A percentile compares a stretch with the other conserved stretches of the same genome.
Evolutionary conservation across 2,888 invertebrate genomes (phyloP).

Genomic region (Alviniconcha strummeri): DNA sequence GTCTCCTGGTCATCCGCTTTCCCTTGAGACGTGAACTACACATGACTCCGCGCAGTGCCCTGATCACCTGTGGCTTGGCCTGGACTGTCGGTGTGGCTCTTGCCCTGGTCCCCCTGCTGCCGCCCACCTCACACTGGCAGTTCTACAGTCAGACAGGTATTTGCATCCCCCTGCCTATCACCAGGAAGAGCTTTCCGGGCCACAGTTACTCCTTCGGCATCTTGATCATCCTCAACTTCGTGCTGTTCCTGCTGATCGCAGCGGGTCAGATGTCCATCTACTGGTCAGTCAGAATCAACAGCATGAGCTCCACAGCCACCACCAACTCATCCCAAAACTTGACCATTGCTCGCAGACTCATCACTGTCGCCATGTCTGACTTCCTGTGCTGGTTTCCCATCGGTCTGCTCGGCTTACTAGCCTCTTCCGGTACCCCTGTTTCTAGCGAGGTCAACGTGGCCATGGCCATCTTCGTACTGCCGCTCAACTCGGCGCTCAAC

Average conservation of each 20-base stretch:
- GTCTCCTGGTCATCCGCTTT: constrained; percentile 75
- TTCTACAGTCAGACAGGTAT: not conserved
- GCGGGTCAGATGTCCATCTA: not conserved
- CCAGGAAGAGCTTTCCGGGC: not conserved
- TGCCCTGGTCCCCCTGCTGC: constrained; percentile 60
- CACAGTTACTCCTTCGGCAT: not conserved
- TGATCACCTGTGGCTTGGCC: constrained; percentile 45
- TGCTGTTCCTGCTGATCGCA: not conserved
- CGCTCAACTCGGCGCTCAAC: no score
- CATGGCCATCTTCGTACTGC: no score
- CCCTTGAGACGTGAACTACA: constrained; percentile 73
- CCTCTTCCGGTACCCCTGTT: no score
- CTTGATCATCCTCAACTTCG: not conserved
- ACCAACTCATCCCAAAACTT: not conserved
- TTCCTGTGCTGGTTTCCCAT: no score
- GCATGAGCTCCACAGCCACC: constrained; percentile 60
- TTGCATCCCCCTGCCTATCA: not conserved
- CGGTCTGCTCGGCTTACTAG: no score
- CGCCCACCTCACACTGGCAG: constrained; percentile 1
- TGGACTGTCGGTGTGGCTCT: constrained; percentile 61
- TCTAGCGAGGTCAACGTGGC: no score
- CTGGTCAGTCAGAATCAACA: constrained; percentile 35
- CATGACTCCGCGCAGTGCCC: constrained; percentile 46
- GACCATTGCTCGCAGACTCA: no score
- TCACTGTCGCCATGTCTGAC: no score